Evolutionary conservation across 2,888 invertebrate genomes (phyloP), one percentile per base, ranked within the genome.

Genomic region (Trachelus tabidus): DNA sequence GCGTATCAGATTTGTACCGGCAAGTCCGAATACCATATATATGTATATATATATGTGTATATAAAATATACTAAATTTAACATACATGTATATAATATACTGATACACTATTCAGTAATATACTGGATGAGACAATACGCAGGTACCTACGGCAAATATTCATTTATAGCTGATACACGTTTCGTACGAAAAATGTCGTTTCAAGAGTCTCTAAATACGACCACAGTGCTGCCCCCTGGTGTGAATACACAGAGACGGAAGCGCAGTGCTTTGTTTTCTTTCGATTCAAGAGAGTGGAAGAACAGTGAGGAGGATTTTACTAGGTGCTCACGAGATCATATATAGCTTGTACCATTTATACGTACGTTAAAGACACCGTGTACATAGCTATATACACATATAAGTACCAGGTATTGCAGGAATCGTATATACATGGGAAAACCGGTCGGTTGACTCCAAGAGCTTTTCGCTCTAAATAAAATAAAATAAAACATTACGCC

Each of bases 401-500:
- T 15, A 23, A 23, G 23, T 23, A 56, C 56, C 56, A 23, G 56
- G 56, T 56, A 56, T 56, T 23, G 6, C 2, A 23, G 23, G 56
- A 56, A 56, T 56, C 9, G 56, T 23, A 56, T 9, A 2, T 56
- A 56, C 56, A 56, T 56, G 23, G 56, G 9, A 56, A 56, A 56
- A 56, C 23, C 56, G 56, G 56, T 56, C 56, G 56, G 56, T 23
- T 23, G 23, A 56, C 23, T 56, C 6, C 56, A 15, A 79, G 77
- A 73, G 37, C 56, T 69, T 71, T 75, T 71, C 77, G 76, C 76
- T 80, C 75, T 80, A 74, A 81, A 85, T 86, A 87, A 87, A 86
- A 86, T 85, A 82, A 87, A 86, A 84, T 85, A 85, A 84, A 83
- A 84, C 81, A 82, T 83, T 79, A 76, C 81, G 73, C 77, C 83